phyloP scores from a whole-genome alignment of 2,888 invertebrate species.

The Sturmia bella region DNA sequence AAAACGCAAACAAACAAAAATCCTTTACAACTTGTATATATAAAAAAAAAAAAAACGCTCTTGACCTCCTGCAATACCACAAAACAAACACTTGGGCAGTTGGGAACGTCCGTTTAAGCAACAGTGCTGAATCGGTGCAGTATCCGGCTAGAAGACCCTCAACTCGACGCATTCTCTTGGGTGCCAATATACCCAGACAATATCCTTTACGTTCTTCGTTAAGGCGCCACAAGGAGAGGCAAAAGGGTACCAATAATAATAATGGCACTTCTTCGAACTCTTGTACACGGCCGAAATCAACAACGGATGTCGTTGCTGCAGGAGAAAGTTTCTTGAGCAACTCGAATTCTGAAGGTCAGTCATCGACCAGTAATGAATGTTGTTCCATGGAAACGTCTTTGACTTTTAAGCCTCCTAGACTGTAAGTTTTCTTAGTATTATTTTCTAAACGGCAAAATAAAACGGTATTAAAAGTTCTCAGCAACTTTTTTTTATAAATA shows the following conservation, averaged over 20 bases:
- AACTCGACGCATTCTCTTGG: constrained; percentile 83
- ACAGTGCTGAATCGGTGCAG: constrained; percentile 86
- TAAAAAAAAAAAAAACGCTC: constrained; percentile 27
- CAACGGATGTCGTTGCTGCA: not conserved
- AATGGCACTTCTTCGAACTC: constrained; percentile 64
- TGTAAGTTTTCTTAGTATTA: constrained; percentile 65
- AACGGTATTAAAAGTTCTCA: constrained; percentile 8
- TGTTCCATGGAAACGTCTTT: constrained; percentile 66
- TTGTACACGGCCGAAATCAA: constrained; percentile 38
- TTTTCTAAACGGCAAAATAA: constrained; percentile 42
- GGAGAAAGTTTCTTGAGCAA: constrained; percentile 57
- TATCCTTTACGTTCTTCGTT: constrained; percentile 83
- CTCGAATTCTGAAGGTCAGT: constrained; percentile 51
- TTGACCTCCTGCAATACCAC: constrained; percentile 18
- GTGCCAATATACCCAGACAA: constrained; percentile 81
- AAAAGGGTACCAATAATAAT: constrained; percentile 76
- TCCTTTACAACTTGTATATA: constrained; percentile 51
- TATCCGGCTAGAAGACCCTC: constrained; percentile 84
- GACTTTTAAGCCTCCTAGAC: constrained; percentile 71
- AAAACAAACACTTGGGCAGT: constrained; percentile 77
- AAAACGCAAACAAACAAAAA: constrained; percentile 54
- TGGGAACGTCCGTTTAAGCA: constrained; percentile 84
- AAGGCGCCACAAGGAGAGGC: constrained; percentile 84
- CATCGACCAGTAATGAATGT: constrained; percentile 60
- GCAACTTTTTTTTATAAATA: constrained; percentile 50